phyloP scores from a whole-genome alignment of 2,888 invertebrate species.

The Polydrusus cervinus region DNA sequence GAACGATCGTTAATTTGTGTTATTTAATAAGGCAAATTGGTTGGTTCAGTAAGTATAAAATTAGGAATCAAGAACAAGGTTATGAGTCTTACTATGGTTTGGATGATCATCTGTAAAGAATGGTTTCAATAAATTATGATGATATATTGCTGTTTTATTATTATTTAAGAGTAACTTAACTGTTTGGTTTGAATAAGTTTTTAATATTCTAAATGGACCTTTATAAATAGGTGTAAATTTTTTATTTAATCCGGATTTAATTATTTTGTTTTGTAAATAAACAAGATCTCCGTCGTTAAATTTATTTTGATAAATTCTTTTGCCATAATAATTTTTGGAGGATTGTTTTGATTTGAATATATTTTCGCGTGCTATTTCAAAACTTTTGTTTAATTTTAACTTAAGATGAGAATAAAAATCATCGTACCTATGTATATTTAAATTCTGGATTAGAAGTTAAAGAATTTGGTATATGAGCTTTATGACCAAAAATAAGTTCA shows the following conservation, averaged over 20 bases:
- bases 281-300: conserved; percentile 16
- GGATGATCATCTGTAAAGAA: conserved; percentile 22
- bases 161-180: no score
- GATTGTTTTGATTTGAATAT: conserved; percentile 7
- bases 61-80: background rate
- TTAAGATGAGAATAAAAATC: conserved; percentile 56
- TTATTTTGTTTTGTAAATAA: conserved; percentile 14
- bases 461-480: conserved; percentile 61
- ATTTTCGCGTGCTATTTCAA: conserved; percentile 52
- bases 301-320: background rate
- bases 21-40: no score
- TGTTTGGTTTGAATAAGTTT: conserved; percentile 13
- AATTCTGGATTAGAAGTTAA: conserved; percentile 55
- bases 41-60: background rate
- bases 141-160: no score
- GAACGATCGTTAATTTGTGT: background rate
- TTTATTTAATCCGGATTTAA: conserved; percentile 9
- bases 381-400: conserved; percentile 58
- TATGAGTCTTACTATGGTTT: background rate
- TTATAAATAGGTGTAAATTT: conserved; percentile 4
- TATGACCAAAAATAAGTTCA: conserved; percentile 65
- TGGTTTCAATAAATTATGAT: no score
- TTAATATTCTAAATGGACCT: background rate
- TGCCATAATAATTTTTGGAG: conserved; percentile 26
- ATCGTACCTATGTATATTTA: conserved; percentile 58